Evolutionary conservation across 2,113 vertebrate species (phyloP), one percentile per base, ranked within the genome.

Genomic region (Meriones unguiculatus): DNA sequence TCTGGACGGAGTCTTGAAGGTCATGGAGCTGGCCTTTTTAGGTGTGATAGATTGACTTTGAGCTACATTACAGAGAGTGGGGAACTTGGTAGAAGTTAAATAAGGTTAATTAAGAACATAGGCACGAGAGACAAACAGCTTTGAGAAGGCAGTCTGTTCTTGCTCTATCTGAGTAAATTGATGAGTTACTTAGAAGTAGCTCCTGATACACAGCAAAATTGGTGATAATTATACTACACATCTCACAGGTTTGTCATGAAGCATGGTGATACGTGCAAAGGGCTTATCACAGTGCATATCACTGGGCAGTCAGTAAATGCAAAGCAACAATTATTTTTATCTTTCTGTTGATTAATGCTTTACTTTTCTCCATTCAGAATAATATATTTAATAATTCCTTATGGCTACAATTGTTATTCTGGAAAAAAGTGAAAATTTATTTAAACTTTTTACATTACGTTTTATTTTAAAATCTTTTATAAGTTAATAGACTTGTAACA

Each of bases 321-420:
- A 94, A 82, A 84, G 78, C 64, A 84, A 38, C 25, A 25, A 82
- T 62, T 62, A 78, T 65, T 95, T 84, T 84, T 89, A 65, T 89
- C 54, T 92, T 95, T 20, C 15, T 25, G 54, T 95, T 97, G 95
- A 41, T 84, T 92, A 87, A 80, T 90, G 20, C 46, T 91, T 92
- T 93, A 81, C 24, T 30, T 78, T 9, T 87, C 24, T 67, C 62
- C 8, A 90, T 18, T 87, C 28, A 73, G 70, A 94, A 65, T 85
- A 96, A 84, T 81, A 77, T 93, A 77, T 65, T 91, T 91, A 96
- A 76, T 81, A 9, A 75, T 89, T 85, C 28, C 20, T 52, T 77
- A 59, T 70, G 81, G 41, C 11, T 95, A 91, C 96, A 96, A 88
- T 67, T 85, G 30, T 95, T 95, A 86, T 46, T 93, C 38, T 81